Evolutionary conservation across 2,888 invertebrate genomes (phyloP).

Genomic region (Eugnorisma glareosa): DNA sequence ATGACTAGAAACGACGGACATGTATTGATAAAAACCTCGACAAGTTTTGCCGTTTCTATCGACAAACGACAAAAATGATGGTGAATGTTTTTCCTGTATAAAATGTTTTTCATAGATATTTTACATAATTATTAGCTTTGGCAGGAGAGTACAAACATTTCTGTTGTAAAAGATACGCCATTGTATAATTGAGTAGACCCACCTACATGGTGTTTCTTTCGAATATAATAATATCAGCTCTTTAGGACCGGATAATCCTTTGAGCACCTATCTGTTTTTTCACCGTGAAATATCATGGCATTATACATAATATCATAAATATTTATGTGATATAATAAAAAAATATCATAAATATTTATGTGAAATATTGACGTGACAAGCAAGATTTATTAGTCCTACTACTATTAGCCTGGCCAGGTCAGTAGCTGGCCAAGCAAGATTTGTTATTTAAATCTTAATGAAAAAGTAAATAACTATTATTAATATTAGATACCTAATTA

Average conservation of each 20-base stretch:
- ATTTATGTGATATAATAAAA: neutral
- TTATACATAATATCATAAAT: neutral
- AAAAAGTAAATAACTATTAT: neutral
- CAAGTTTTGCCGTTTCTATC: conserved; percentile 31
- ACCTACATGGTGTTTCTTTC: neutral
- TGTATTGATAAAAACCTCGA: conserved; percentile 47
- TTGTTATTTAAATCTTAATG: conserved; percentile 2
- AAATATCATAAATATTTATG: neutral
- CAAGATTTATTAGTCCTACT: neutral
- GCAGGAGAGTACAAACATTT: neutral
- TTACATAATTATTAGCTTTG: conserved; percentile 1
- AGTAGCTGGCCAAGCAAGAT: neutral
- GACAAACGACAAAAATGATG: conserved; percentile 19
- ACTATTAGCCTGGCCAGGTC: neutral
- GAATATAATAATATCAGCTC: too few species aligned
- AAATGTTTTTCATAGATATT: conserved; percentile 32
- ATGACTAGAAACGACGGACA: conserved; percentile 29
- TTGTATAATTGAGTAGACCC: neutral
- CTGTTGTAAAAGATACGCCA: neutral
- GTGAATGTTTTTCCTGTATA: conserved; percentile 6
- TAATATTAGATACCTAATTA: neutral
- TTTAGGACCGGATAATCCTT: neutral
- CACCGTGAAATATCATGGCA: neutral
- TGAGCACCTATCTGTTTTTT: neutral
- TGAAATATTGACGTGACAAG: neutral